These are phyloP conservation scores for Odontomachus brunneus DNA, from an alignment of 1,140 invertebrate genomes.

Conservation along the genomic window DNA sequence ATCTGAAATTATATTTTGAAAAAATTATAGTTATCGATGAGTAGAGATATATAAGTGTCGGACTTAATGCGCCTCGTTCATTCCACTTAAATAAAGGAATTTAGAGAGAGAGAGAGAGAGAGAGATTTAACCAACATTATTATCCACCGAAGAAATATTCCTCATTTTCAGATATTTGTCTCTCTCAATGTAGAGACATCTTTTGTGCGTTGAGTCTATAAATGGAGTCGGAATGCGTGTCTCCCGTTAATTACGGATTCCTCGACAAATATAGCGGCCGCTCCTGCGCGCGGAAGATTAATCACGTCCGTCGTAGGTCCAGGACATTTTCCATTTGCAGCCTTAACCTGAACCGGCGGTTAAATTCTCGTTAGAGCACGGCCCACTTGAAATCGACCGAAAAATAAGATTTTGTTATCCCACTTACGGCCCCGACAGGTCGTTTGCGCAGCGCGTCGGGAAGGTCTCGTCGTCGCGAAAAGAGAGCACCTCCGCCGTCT, in stretches of 20 bases:
- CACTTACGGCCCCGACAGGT: slow-evolving; percentile 30
- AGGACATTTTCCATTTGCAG: slow-evolving; percentile 32
- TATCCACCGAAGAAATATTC: too few species aligned
- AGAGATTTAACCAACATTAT: too few species aligned
- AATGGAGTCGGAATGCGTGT: too few species aligned
- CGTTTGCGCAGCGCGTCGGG: slow-evolving; percentile 19
- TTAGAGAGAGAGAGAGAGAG: too few species aligned
- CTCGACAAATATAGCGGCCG: background rate
- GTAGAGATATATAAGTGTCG: too few species aligned
- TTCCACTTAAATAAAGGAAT: too few species aligned
- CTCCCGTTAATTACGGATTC: background rate
- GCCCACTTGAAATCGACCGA: slow-evolving; percentile 52
- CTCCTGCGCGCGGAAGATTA: slow-evolving; percentile 20
- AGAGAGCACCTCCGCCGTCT: background rate
- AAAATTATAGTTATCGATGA: too few species aligned
- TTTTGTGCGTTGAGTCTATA: too few species aligned
- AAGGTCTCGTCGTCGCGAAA: slow-evolving; percentile 24
- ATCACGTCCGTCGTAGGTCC: background rate
- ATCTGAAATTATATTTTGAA: too few species aligned
- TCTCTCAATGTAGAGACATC: too few species aligned
- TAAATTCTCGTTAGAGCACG: slow-evolving; percentile 38
- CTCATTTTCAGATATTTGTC: too few species aligned
- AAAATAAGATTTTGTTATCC: slow-evolving; percentile 58
- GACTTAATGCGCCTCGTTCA: too few species aligned
- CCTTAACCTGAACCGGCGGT: slow-evolving; percentile 24